Evolutionary conservation across 2,888 invertebrate genomes (phyloP), one percentile per base, ranked within the genome.

Genomic region (Leptothorax acervorum): DNA sequence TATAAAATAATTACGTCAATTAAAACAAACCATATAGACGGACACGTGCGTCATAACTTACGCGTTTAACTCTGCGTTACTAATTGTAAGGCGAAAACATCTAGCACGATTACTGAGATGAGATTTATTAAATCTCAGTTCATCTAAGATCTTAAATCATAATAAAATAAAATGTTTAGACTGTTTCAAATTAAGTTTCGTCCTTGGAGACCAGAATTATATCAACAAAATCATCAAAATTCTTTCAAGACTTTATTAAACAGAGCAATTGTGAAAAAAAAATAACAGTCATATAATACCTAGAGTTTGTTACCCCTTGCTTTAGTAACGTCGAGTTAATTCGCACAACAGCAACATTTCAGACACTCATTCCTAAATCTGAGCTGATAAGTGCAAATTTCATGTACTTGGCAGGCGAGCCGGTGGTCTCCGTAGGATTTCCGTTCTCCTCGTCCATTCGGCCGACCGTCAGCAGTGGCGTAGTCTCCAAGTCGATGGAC

Each of bases 351-450:
- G 28, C 3, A 15, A 9, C 11, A 68, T 68, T 31, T 11, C 4
- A 11, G 18, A 48, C 23, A 11, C 4, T 63, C 4, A 11, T 63
- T 35, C 23, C 23, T 23, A 23, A 63, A 63, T 62, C n/a, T 11
- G n/a, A 63, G 5, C 23, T 23, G 23, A 65, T 15, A 39, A 23
- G n/a, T 42, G 35, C 11, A 55, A 23, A 4, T 9, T 5, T 35
- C 53, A 5, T 23, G n/a, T 65, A 73, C 48, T 91, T 92, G 2
- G 2, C 92, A 96, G 96, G 96, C 0, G 96, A 96, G 90, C 92
- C 95, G 6, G 96, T 97, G 0, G 93, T 96, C 28, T 96, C 96
- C 12, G 96, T 96, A 0, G 97, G 96, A 12, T 97, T 95, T 92
- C 96, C 96, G 0, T 96, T 96, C 92, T 96, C 96, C 94, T 96